phyloP scores from a whole-genome alignment of 2,113 vertebrate genomes.

The Amblyornis subalaris region DNA sequence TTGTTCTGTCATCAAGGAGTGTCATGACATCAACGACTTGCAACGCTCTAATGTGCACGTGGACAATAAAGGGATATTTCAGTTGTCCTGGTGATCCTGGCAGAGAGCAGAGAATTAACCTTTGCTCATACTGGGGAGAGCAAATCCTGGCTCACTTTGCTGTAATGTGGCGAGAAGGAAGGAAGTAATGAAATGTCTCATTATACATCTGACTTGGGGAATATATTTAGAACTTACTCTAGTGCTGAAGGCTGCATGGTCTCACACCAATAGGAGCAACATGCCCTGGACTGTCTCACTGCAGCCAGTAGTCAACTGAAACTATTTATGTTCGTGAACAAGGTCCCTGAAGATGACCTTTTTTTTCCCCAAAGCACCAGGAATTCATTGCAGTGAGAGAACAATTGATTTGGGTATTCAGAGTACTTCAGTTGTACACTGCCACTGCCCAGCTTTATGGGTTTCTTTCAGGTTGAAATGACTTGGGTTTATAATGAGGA shows the following conservation, averaged over 20 bases:
- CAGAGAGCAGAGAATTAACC: neutral
- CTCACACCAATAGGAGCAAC: neutral
- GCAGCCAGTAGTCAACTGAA: neutral
- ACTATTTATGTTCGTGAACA: neutral
- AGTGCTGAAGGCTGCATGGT: neutral
- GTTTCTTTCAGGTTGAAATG: neutral
- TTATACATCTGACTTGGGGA: neutral
- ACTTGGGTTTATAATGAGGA: neutral
- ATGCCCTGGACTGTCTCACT: neutral
- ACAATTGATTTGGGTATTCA: neutral
- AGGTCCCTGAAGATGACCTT: neutral
- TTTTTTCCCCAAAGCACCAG: neutral
- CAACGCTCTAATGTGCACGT: neutral
- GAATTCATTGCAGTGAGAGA: neutral
- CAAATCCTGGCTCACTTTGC: neutral
- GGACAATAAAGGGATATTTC: neutral
- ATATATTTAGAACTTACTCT: neutral
- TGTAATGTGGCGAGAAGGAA: neutral
- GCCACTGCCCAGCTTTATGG: neutral
- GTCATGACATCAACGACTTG: neutral
- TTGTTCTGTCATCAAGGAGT: neutral
- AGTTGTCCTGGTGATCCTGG: neutral
- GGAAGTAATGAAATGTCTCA: constrained; percentile 41
- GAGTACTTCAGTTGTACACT: neutral
- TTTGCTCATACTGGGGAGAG: neutral